Evolutionary conservation across 2,888 invertebrate species (phyloP), one percentile per base, ranked within the genome.

Genomic region (Phyto melanocephala): DNA sequence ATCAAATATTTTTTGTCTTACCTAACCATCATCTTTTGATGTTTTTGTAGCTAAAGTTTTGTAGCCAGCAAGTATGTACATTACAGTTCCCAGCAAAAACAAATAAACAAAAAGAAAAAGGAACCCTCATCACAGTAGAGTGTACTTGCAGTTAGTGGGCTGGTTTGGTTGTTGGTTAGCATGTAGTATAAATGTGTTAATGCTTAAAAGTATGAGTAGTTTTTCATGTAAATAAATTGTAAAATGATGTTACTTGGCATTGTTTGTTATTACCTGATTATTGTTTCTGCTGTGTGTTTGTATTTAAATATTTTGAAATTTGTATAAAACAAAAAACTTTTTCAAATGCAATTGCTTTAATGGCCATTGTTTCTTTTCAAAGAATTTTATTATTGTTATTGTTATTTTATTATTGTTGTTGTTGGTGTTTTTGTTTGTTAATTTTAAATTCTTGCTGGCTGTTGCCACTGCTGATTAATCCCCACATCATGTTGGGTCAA

Each of bases 171-270:
- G 3, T n/a, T 20, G 5, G 1, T 17, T 60, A 2, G 22, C 22
- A 45, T n/a, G 5, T 13, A 17, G 15, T 0, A 24, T 35, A 24
- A 22, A 52, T 45, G 11, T n/a, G 24, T 40, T 28, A 40, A 40
- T 40, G 10, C 17, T 24, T 8, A 40, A 8, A 7, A 47, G 52
- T 65, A 24, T 50, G 56, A 50, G 65, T 65, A 60, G 42, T 37
- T 47, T 62, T 47, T 42, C 56, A 63, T 71, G 72, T 82, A 75
- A 70, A 62, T 72, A 63, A 81, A 76, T 76, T 40, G 47, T 70
- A 58, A 76, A 81, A 76, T 56, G 37, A 67, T 81, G 80, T 76
- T 60, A 20, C 35, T 42, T 33, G 54, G 28, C n/a, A 10, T 63
- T 62, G 24, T 54, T 28, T 58, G 37, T 62, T 62, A 50, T 45